These are phyloP conservation scores for Andrena bucephala DNA, from an alignment of 2,888 invertebrate genomes.

Conservation along the genomic window DNA sequence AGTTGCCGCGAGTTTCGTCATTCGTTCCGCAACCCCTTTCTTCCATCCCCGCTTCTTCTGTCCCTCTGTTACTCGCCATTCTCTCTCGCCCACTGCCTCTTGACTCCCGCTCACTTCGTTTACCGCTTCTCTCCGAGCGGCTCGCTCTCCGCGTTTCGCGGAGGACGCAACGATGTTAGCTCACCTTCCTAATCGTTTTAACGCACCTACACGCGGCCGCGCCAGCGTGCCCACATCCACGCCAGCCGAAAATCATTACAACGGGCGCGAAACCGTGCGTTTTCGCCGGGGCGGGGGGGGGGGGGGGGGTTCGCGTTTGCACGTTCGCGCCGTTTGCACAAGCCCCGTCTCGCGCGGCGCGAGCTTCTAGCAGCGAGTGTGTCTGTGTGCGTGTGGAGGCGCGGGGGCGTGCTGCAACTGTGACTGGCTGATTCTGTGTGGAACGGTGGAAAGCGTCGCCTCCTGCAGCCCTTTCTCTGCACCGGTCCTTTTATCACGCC, in stretches of 20 bases:
- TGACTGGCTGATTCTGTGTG: conserved; percentile 17
- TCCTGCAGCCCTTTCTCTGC: conserved; percentile 46
- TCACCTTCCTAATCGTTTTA: conserved; percentile 79
- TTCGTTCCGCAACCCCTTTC: conserved; percentile 25
- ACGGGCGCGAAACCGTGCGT: conserved; percentile 65
- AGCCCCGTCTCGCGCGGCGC: conserved; percentile 36
- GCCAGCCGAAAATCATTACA: conserved; percentile 71
- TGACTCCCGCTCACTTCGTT: conserved; percentile 32
- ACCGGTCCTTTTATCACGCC: conserved; percentile 56
- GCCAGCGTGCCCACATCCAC: conserved; percentile 45
- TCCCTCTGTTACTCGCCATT: conserved; percentile 22
- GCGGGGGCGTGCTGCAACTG: background rate
- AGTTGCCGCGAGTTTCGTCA: conserved; percentile 62
- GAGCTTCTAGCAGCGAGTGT: conserved; percentile 11
- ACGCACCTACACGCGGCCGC: conserved; percentile 67
- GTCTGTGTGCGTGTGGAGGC: background rate
- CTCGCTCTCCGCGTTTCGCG: conserved; percentile 48
- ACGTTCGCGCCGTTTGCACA: conserved; percentile 61
- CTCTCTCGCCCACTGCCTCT: background rate
- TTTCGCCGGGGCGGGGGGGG: conserved; percentile 45
- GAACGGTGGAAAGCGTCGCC: conserved; percentile 39
- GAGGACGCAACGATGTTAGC: conserved; percentile 67
- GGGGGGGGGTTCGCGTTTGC: conserved; percentile 45
- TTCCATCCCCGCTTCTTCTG: conserved; percentile 22
- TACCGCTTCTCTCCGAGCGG: conserved; percentile 33